Percentiles rank a stretch among this genome's conserved stretches.
phyloP scores from a whole-genome alignment of 2,113 vertebrate genomes.

The Cynoglossus semilaevis region DNA sequence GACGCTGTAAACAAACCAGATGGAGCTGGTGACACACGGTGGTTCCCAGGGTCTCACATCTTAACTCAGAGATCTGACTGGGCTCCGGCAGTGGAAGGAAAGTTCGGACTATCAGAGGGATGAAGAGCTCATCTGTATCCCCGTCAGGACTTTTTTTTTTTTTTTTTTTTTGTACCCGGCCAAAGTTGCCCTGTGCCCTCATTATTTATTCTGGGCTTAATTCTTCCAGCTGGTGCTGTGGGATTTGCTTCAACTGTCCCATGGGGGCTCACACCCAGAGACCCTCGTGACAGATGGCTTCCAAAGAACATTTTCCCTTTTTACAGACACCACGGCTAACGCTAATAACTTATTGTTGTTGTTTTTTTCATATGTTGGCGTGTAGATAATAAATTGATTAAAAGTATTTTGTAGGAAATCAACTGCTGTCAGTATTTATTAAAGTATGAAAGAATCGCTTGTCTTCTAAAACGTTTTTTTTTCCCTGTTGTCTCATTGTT shows the following conservation, averaged over 20 bases:
- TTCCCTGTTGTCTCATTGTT: no score
- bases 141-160: constrained; percentile 42
- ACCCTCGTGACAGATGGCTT: constrained; percentile 67
- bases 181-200: constrained; percentile 38
- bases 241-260: constrained; percentile 73
- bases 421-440: background rate
- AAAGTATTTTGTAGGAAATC: constrained; percentile 49
- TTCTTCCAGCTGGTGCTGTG: constrained; percentile 68
- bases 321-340: background rate
- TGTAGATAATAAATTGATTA: constrained; percentile 49
- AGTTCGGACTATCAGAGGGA: constrained; percentile 5
- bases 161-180: constrained; percentile 46
- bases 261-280: constrained; percentile 32
- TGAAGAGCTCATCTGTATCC: constrained; percentile 34
- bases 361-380: constrained; percentile 45
- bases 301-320: constrained; percentile 29
- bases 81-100: background rate
- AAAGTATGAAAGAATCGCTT: background rate
- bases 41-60: background rate
- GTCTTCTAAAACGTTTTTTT: background rate
- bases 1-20: constrained; percentile 32
- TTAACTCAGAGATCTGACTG: constrained; percentile 9
- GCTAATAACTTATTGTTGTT: constrained; percentile 32
- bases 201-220: constrained; percentile 69
- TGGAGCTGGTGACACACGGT: background rate